phyloP scores from a whole-genome alignment of 2,888 invertebrate species.

The Eucriotettix oculatus region DNA sequence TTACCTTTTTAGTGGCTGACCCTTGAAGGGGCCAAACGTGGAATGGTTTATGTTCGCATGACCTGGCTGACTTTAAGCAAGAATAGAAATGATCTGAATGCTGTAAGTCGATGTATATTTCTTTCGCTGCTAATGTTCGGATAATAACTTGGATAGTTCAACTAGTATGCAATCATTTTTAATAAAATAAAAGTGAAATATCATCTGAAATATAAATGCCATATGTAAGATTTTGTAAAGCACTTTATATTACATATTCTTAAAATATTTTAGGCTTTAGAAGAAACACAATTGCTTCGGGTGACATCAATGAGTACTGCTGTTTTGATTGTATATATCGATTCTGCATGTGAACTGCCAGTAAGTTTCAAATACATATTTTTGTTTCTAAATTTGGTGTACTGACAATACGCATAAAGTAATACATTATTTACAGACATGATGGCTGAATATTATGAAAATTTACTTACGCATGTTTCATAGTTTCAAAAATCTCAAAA shows the following conservation, averaged over 20 bases:
- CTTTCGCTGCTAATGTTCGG: no score
- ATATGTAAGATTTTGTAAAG: no score
- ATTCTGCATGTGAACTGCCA: slow-evolving; percentile 81
- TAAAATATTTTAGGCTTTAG: slow-evolving; percentile 38
- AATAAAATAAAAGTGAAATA: no score
- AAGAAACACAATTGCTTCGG: slow-evolving; percentile 56
- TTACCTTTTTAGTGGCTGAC: slow-evolving; percentile 64
- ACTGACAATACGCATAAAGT: no score
- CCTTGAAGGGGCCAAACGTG: slow-evolving; percentile 87
- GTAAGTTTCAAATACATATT: slow-evolving; percentile 34
- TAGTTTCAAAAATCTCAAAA: no score
- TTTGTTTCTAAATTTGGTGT: no score
- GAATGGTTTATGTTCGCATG: slow-evolving; percentile 76
- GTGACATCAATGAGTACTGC: slow-evolving; percentile 61
- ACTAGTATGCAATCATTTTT: no score
- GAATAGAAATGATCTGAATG: slow-evolving; percentile 51
- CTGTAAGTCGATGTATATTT: slow-evolving; percentile 34
- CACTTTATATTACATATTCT: not conserved
- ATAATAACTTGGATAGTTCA: no score
- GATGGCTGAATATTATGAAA: no score
- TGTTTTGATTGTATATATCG: slow-evolving; percentile 71
- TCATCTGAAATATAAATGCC: no score
- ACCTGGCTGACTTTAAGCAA: slow-evolving; percentile 75
- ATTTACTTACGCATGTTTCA: no score
- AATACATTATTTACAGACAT: no score